Conservation (phyloP, 1,140 invertebrate species). For the Asobara japonica region DNA sequence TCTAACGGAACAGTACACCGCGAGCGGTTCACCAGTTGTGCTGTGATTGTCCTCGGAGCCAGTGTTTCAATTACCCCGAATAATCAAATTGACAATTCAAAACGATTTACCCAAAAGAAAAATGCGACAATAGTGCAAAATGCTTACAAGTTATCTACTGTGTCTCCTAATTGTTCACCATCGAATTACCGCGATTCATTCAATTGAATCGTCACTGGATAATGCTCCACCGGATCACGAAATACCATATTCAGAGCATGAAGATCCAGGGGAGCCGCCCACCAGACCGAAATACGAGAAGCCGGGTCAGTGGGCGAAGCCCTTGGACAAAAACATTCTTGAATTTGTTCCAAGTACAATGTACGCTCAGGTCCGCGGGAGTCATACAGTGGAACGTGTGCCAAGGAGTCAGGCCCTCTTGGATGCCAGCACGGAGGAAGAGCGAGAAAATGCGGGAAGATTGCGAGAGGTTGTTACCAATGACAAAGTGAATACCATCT, state of each 20-base stretch:
- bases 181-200: background rate
- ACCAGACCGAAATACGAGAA: conserved; percentile 66
- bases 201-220: background rate
- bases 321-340: conserved; percentile 54
- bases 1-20: conserved; percentile 27
- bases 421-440: conserved; percentile 70
- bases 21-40: conserved; percentile 24
- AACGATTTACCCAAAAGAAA: background rate
- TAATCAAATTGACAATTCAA: background rate
- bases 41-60: conserved; percentile 21
- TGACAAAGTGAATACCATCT: conserved; percentile 77
- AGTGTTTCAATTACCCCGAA: background rate
- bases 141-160: conserved; percentile 27
- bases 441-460: conserved; percentile 70
- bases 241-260: conserved; percentile 62
- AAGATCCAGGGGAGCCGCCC: conserved; percentile 58
- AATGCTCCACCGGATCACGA: conserved; percentile 45
- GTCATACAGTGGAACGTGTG: conserved; percentile 70
- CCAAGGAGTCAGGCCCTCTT: conserved; percentile 69
- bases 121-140: conserved; percentile 20
- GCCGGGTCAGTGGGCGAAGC: conserved; percentile 66
- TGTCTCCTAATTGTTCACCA: conserved; percentile 10
- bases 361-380: conserved; percentile 75
- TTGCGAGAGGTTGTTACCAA: conserved; percentile 75
- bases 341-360: conserved; percentile 75